phyloP scores from a whole-genome alignment of 2,888 invertebrate genomes.

The Hydraecia micacea region DNA sequence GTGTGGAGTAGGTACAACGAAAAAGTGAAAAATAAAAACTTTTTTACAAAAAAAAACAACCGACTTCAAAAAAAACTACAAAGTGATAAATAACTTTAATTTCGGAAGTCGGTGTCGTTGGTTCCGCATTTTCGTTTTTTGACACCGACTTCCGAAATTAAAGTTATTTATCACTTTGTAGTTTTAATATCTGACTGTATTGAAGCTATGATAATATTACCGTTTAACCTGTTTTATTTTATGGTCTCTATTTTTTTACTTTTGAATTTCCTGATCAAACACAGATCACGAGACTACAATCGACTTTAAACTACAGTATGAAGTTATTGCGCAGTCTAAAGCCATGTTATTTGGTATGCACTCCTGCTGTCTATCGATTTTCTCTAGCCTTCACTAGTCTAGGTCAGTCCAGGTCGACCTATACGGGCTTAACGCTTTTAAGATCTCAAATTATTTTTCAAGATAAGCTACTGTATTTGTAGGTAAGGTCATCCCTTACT shows the following conservation, averaged over 20 bases:
- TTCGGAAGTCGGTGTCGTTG: too few species aligned
- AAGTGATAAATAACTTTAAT: too few species aligned
- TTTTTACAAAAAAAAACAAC: too few species aligned
- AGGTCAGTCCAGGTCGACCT: constrained; percentile 31
- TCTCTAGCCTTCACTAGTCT: constrained; percentile 33
- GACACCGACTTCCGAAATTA: too few species aligned
- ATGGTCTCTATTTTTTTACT: neutral
- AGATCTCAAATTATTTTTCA: neutral
- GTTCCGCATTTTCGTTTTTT: too few species aligned
- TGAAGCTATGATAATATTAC: neutral
- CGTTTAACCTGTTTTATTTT: neutral
- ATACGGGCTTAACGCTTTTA: constrained; percentile 13
- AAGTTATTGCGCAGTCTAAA: constrained; percentile 16
- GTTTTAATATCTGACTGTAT: neutral
- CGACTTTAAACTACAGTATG: neutral
- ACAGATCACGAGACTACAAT: neutral
- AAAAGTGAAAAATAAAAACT: too few species aligned
- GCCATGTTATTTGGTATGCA: neutral
- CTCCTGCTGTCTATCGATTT: constrained; percentile 48
- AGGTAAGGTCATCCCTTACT: neutral
- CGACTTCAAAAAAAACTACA: too few species aligned
- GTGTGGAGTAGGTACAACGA: too few species aligned
- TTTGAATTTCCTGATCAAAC: neutral
- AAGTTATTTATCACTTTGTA: too few species aligned
- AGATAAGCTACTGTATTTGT: neutral